Percentiles rank a stretch among this genome's conserved stretches.
These are phyloP conservation scores for Puntigrus tetrazona DNA, from an alignment of 2,113 vertebrate species.

Conservation along the genomic window DNA sequence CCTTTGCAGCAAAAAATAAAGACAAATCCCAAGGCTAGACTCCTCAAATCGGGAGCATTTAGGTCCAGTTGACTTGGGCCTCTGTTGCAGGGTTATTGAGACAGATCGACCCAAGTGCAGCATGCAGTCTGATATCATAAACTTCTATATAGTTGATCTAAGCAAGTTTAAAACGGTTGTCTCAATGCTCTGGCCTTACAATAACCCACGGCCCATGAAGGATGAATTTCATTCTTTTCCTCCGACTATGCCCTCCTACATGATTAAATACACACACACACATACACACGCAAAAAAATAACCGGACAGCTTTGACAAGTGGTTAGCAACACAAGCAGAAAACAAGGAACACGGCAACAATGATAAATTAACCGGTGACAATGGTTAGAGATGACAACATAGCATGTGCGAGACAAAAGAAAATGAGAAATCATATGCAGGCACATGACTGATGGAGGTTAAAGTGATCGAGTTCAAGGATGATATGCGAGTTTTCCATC, in stretches of 20 bases:
- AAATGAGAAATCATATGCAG: slow-evolving; percentile 12
- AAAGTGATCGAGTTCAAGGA: slow-evolving; percentile 18
- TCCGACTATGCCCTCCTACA: slow-evolving; percentile 1
- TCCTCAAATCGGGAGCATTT: background rate
- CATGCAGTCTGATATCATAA: slow-evolving; percentile 46
- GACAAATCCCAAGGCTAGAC: background rate
- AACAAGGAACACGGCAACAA: slow-evolving; percentile 33
- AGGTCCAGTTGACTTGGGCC: background rate
- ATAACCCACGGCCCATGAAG: background rate
- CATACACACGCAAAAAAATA: slow-evolving; percentile 2
- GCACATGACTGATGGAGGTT: slow-evolving; percentile 26
- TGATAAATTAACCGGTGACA: slow-evolving; percentile 51
- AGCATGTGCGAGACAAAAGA: slow-evolving; percentile 16
- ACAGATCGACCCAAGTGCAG: background rate
- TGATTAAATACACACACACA: slow-evolving; percentile 14
- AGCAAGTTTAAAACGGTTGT: slow-evolving; percentile 73
- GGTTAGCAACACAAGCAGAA: slow-evolving; percentile 43
- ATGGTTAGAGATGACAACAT: slow-evolving; percentile 30
- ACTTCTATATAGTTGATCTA: slow-evolving; percentile 22
- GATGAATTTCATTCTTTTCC: background rate
- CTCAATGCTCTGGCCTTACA: slow-evolving; percentile 44
- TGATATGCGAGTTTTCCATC: slow-evolving; percentile 31
- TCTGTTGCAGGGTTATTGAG: slow-evolving; percentile 9
- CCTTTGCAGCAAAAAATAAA: slow-evolving; percentile 8
- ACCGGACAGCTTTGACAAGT: slow-evolving; percentile 25